Evolutionary conservation across 2,113 vertebrate genomes (phyloP).

Genomic region (Lepidothrix coronata): DNA sequence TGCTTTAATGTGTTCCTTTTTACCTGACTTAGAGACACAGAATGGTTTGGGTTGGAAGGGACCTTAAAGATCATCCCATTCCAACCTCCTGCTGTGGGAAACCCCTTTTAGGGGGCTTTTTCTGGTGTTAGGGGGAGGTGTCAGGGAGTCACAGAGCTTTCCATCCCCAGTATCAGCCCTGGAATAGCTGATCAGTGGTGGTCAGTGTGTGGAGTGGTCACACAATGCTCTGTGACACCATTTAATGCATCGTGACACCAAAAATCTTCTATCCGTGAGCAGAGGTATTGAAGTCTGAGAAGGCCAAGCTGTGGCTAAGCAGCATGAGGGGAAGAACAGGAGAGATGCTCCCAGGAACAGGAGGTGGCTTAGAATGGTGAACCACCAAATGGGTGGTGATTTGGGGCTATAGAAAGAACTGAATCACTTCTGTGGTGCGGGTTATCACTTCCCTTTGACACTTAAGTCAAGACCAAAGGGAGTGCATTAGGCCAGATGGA

Average conservation of each 20-base stretch:
- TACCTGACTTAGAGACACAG: background rate
- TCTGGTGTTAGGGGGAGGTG: background rate
- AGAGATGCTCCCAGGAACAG: background rate
- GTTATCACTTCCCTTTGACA: background rate
- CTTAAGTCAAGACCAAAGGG: background rate
- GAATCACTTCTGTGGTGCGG: background rate
- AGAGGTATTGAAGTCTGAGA: fast-evolving
- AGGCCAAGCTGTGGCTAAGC: background rate
- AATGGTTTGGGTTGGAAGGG: background rate
- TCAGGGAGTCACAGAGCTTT: background rate
- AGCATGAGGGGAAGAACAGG: background rate
- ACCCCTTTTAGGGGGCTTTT: background rate
- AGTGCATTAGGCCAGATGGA: background rate
- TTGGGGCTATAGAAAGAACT: background rate
- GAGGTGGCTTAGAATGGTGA: background rate
- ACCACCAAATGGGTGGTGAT: background rate
- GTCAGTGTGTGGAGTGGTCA: background rate
- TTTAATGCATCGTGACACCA: background rate
- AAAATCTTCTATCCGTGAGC: fast-evolving
- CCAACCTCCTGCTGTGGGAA: background rate
- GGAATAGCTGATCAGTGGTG: background rate
- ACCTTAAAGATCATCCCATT: background rate
- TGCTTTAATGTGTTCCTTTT: background rate
- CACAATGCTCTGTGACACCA: fast-evolving
- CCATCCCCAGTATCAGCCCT: background rate